These are phyloP conservation scores for Poeciliopsis turneri DNA, from an alignment of 2,797 vertebrate species.

Conservation along the genomic window DNA sequence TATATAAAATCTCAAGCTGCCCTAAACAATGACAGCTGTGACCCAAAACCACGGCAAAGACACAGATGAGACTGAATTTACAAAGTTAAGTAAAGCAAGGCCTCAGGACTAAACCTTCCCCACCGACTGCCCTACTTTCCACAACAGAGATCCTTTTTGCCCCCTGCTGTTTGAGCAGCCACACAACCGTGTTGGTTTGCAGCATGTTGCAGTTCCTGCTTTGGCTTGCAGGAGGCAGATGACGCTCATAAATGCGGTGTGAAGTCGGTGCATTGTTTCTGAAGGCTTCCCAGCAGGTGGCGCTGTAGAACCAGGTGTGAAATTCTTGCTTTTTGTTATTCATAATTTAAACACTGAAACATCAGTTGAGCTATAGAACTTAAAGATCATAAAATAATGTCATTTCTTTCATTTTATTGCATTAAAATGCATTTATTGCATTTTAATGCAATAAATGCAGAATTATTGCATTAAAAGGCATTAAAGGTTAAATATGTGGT, in stretches of 20 bases:
- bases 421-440: neutral
- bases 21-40: conserved; percentile 19
- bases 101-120: conserved; percentile 40
- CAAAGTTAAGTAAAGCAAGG: conserved; percentile 49
- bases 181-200: rapidly evolving
- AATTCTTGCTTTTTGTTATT: neutral
- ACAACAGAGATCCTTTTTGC: conserved; percentile 36
- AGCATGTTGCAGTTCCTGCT: neutral
- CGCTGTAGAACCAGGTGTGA: neutral
- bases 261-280: rapidly evolving
- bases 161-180: conserved; percentile 53
- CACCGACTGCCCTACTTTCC: conserved; percentile 71
- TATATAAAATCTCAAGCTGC: conserved; percentile 2
- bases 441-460: no score
- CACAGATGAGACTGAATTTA: conserved; percentile 39
- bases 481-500: neutral
- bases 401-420: neutral
- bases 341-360: neutral
- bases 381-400: neutral
- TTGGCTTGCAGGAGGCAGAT: conserved; percentile 50
- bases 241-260: neutral
- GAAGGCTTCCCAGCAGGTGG: conserved; percentile 36
- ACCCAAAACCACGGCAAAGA: conserved; percentile 27
- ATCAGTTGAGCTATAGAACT: neutral
- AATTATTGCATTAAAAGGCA: neutral